A percentile compares a stretch with the other conserved stretches of the same genome.
phyloP scores from a whole-genome alignment of 2,888 invertebrate genomes.

The Caenorhabditis wallacei region DNA sequence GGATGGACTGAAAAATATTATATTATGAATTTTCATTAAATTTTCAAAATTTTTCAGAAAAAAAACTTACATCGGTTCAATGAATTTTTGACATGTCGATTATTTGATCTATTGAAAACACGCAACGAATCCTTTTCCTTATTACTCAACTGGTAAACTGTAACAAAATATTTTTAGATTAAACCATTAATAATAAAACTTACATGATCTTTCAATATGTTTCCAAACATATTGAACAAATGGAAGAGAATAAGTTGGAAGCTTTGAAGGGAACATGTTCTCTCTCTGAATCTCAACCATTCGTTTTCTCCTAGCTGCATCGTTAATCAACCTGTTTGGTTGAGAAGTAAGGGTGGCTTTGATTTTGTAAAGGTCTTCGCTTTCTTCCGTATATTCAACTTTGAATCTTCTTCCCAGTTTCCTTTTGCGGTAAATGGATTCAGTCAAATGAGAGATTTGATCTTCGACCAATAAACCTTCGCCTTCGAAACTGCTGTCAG shows the following conservation, averaged over 20 bases:
- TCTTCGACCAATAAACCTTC: too few relatives aligned
- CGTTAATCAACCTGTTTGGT: too few relatives aligned
- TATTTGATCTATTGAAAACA: not conserved
- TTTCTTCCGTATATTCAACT: too few relatives aligned
- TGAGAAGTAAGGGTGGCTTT: too few relatives aligned
- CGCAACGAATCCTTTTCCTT: not conserved
- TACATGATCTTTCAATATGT: not conserved
- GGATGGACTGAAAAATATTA: slow-evolving; percentile 12
- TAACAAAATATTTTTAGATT: not conserved
- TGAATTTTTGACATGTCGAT: not conserved
- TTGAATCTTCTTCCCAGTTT: too few relatives aligned
- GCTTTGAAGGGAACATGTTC: not conserved
- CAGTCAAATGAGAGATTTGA: too few relatives aligned
- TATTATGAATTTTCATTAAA: not conserved
- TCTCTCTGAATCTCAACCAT: not conserved
- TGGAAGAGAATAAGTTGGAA: not conserved
- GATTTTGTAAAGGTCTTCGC: too few relatives aligned
- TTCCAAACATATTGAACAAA: not conserved
- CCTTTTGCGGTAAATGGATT: too few relatives aligned
- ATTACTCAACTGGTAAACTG: not conserved
- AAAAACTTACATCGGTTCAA: slow-evolving; percentile 6
- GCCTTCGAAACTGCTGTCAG: too few relatives aligned
- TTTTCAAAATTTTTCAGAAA: not conserved
- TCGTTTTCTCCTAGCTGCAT: not conserved
- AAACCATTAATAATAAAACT: not conserved